phyloP scores from a whole-genome alignment of 2,113 vertebrate species.

The Parus major region DNA sequence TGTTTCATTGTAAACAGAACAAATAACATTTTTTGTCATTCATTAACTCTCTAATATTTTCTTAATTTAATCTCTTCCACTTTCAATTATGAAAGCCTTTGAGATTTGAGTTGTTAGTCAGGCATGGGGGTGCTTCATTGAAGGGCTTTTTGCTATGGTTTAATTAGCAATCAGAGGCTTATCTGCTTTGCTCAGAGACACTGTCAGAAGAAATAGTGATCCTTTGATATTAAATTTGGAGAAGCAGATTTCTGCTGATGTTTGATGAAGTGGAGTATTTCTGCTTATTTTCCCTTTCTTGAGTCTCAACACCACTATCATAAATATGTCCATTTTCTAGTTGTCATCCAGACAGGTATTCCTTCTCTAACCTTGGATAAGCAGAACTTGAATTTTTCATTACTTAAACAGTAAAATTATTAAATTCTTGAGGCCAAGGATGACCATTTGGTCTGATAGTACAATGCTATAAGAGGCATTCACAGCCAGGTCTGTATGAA shows the following conservation, averaged over 20 bases:
- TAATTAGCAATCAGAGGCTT: conserved; percentile 62
- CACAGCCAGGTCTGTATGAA: not conserved
- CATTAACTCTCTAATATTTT: conserved; percentile 52
- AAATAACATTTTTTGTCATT: conserved; percentile 35
- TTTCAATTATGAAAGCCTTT: conserved; percentile 62
- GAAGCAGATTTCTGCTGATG: not conserved
- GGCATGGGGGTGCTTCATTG: conserved; percentile 33
- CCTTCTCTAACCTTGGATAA: not conserved
- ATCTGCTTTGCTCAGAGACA: conserved; percentile 29
- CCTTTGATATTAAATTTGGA: conserved; percentile 39
- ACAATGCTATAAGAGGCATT: not conserved
- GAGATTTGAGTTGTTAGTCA: conserved; percentile 56
- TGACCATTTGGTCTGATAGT: not conserved
- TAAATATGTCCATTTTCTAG: not conserved
- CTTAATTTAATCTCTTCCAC: conserved; percentile 47
- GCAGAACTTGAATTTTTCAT: not conserved
- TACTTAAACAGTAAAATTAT: not conserved
- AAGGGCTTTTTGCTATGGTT: conserved; percentile 43
- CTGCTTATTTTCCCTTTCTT: not conserved
- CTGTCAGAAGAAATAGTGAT: conserved; percentile 12
- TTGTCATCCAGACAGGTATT: not conserved
- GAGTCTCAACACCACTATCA: not conserved
- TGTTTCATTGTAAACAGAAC: conserved; percentile 18
- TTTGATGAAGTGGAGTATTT: not conserved
- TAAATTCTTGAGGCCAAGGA: not conserved